Evolutionary conservation across 2,888 invertebrate species (phyloP), one percentile per base, ranked within the genome.

Genomic region (Autographa gamma): DNA sequence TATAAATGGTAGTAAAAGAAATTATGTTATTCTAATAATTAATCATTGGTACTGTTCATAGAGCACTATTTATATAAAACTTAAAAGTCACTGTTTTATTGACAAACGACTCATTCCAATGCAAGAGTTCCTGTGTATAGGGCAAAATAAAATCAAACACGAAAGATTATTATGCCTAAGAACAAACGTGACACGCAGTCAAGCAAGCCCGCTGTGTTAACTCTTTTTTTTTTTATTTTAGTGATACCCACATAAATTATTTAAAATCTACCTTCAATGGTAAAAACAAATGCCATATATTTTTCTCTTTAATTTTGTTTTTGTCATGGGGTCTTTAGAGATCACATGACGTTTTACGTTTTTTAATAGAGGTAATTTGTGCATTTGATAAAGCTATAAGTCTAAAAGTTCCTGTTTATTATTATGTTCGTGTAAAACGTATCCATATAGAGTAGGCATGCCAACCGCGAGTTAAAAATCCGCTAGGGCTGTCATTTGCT

Each of bases 181-280:
- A 91, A 91, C 90, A 92, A 95, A 95, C 95, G 95, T 96, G 96
- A 96, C 96, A 96, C 96, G 96, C 96, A 96, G 94, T 95, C 96
- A 95, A 91, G 90, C 93, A 92, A 93, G 89, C 93, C 90, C 89
- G 89, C 88, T 89, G 85, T 83, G 85, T 83, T 87, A 85, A 79
- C 86, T 86, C 82, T 83, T 83, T 86, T 85, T 86, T 87, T 85
- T 83, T 85, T 86, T 81, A 81, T 81, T 76, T 79, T 79, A 85
- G 81, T 82, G 79, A 77, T 83, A 76, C 77, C 76, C 69, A 31
- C 48, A 69, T 60, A 60, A 4, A 69, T 67, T 64, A 64, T 61
- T 60, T 25, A 32, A 63, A 67, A 61, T 65, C 72, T 78, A 80
- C 80, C 58, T 52, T 56, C 8, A 19, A 25, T 25, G 19, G 13